Evolutionary conservation across 2,797 vertebrate genomes (phyloP), one percentile per base, ranked within the genome.

Genomic region (Adelosebastes latens): DNA sequence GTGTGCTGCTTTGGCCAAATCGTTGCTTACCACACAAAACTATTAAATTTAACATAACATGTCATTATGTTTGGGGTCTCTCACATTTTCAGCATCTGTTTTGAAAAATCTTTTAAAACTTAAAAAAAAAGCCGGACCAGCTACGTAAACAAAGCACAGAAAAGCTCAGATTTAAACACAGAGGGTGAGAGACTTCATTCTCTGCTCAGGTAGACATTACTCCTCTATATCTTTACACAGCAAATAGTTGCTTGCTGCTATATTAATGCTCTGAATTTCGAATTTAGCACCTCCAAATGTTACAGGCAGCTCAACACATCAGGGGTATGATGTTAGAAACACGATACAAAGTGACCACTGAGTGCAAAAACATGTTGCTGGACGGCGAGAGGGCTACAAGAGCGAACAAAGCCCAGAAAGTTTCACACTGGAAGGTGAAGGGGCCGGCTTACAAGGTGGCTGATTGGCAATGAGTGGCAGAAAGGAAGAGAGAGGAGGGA

Each of bases 381-480:
- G 55, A 62, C 0, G 2, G 63, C 16, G 31, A 20, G 8, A 8
- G 13, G 53, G 25, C 56, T 18, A 22, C 68, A 68, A 64, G 36
- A 69, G 11, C 5, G 70, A 80, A 75, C 60, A 73, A 77, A 84
- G 53, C n/a, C 25, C 5, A 56, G 39, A 72, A 89, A 82, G 78
- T 85, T 90, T 73, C 8, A 29, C 4, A 8, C 63, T 9, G 22
- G 81, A 90, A 91, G 86, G 85, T 91, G 82, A 91, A 42, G 83
- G 83, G 64, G 81, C 62, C 18, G n/a, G 71, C 79, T 84, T 71
- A 72, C 52, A 88, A 88, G 87, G 88, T 89, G 83, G 70, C 85
- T 92, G 92, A 91, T 93, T 93, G 85, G 84, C 58, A 83, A 86
- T 58, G 84, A 93, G 84, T 86, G 87, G 73, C 75, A 86, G 81